Evolutionary conservation across 2,113 vertebrate species (phyloP), one percentile per base, ranked within the genome.

Genomic region (Bufo gargarizans): DNA sequence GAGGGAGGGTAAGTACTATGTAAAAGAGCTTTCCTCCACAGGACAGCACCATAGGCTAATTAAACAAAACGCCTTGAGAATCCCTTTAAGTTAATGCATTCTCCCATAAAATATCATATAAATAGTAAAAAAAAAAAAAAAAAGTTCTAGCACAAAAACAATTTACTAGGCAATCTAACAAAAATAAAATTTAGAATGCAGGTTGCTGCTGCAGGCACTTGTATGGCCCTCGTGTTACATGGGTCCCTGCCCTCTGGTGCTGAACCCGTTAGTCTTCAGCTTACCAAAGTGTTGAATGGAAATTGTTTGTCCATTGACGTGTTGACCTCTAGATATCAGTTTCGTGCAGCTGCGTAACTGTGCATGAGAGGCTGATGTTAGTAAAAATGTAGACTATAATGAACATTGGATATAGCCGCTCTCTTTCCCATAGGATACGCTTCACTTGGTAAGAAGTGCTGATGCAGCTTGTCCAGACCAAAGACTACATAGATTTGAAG

Each of bases 361-460:
- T 76, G 72, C 47, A 49, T 17, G 47, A 76, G 49, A 50, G 17
- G 45, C 72, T 76, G 47, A 76, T 50, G 72, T 19, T 49, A 49
- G 72, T 49, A 47, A 47, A 16, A 76, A 19, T 9, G 45, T 7
- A 76, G 72, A 49, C 47, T 19, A 49, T 49, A 47, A 47, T 49
- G 72, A 76, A 49, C 43, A 47, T 76, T 76, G 45, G 72, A 76
- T 76, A 49, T 49, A 50, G 72, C 72, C 49, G 47, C 72, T 76
- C 47, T 76, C 47, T 49, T 47, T 45, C 45, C 19, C 72, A 49
- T 76, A 76, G 47, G 72, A 76, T 16, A 76, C 7, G 72, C 43
- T 76, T 49, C 16, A 19, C 45, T 76, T 72, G 71, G 71, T 16
- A 72, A 76, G 72, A 76, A 76, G 17, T 76, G 72, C 72, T 76